phyloP scores from a whole-genome alignment of 1,140 invertebrate species.

The Centruroides vittatus region DNA sequence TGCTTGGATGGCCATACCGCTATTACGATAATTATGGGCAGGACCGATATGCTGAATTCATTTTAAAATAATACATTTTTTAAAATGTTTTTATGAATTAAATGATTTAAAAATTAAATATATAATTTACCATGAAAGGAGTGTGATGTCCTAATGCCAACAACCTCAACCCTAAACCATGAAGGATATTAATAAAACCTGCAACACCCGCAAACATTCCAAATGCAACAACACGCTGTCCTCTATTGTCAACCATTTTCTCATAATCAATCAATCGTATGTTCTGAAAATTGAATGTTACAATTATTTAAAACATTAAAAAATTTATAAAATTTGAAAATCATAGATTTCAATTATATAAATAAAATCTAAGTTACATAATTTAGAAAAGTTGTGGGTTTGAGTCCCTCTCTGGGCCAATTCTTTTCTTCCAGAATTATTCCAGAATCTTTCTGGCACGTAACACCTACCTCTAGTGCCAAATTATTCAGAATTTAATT shows the following conservation, averaged over 20 bases:
- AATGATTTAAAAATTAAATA: not conserved
- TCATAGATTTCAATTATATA: too few species aligned
- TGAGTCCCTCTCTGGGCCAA: too few species aligned
- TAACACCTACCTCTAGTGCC: too few species aligned
- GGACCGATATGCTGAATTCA: constrained; percentile 78
- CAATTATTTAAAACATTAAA: too few species aligned
- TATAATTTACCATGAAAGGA: constrained; percentile 79
- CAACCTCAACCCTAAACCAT: constrained; percentile 84
- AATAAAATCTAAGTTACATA: too few species aligned
- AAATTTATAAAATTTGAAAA: too few species aligned
- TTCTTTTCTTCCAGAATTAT: too few species aligned
- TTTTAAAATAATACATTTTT: not conserved
- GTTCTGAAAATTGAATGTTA: constrained; percentile 40
- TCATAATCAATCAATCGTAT: constrained; percentile 97
- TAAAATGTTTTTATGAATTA: not conserved
- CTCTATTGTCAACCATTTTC: constrained; percentile 75
- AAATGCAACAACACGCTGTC: constrained; percentile 89
- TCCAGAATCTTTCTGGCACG: too few species aligned
- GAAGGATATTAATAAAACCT: constrained; percentile 97
- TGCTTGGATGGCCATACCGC: constrained; percentile 91
- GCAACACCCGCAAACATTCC: constrained; percentile 98
- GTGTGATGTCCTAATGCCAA: constrained; percentile 96
- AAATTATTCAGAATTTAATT: too few species aligned
- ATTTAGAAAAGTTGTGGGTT: too few species aligned
- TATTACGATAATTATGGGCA: constrained; percentile 95